Evolutionary conservation across 2,113 vertebrate species (phyloP), one percentile per base, ranked within the genome.

Genomic region (Silurus glanis): DNA sequence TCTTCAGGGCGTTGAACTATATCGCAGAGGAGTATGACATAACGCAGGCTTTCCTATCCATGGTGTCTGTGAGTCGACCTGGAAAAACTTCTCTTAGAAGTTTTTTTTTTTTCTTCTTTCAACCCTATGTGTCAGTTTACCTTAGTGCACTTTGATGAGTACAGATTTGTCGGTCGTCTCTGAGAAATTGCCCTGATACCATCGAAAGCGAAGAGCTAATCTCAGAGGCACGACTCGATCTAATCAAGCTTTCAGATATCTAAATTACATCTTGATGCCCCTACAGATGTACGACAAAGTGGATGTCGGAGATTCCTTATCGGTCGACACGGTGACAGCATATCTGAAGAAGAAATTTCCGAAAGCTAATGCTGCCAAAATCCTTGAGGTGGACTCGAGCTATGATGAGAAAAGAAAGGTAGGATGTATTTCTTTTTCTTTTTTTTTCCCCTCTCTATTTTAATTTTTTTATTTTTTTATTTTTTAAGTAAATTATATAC

Each of bases 1-100:
- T 99, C 91, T 97, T 96, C 95, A 92, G 96, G 93, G 93, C 95
- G 87, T 95, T 98, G 92, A 97, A 96, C 91, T 99, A 97, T 91
- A 95, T 98, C 85, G 89, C 93, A 37, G 96, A 97, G 56, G 96
- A 99, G 92, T 94, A 93, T 89, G 96, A 95, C 90, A 84, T 91
- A 62, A 92, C 95, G 84, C 96, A 98, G 92, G 97, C 97, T 78
- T 97, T 99, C 93, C 61, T 93, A 76, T 94, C 94, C 0, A 91
- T 96, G 90, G 91, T 95, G 87, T 95, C 96, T 0, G 98, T 99
- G 92, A 96, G 98, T 97, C 89, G 84, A 64, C 13, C 62, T 55
- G 10, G 28, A 2, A n/a, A 23, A n/a, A 23, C 19, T 16, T 49
- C 37, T 82, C 72, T 83, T 59, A 47, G 16, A 83, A 83, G 47